These are phyloP conservation scores for Lasiurus borealis DNA, from an alignment of 2,113 vertebrate genomes.

Conservation along the genomic window DNA sequence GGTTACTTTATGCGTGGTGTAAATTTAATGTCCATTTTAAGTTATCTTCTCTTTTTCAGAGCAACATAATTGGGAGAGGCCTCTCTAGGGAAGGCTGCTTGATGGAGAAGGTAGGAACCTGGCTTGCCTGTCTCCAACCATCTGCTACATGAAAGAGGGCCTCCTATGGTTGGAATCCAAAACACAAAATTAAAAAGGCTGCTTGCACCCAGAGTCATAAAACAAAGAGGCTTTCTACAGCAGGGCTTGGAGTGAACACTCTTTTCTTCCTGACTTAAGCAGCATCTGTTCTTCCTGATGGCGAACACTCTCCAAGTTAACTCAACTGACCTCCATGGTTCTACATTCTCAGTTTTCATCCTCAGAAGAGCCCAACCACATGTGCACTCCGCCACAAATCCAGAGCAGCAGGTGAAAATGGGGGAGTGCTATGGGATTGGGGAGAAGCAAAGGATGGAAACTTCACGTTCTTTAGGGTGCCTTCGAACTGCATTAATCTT, in stretches of 20 bases:
- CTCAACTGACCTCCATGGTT: slow-evolving; percentile 4
- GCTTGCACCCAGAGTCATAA: slow-evolving; percentile 79
- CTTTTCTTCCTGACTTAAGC: slow-evolving; percentile 71
- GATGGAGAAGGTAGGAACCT: slow-evolving; percentile 60
- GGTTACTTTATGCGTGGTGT: neutral
- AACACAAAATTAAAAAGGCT: slow-evolving; percentile 82
- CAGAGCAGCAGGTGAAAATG: slow-evolving; percentile 70
- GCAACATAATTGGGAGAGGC: slow-evolving; percentile 64
- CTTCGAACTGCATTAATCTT: neutral
- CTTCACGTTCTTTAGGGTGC: neutral
- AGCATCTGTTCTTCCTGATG: slow-evolving; percentile 72
- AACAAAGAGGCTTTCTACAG: slow-evolving; percentile 81
- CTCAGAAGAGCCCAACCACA: slow-evolving; percentile 59
- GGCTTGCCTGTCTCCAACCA: slow-evolving; percentile 73
- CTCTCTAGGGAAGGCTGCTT: slow-evolving; percentile 69
- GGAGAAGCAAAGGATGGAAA: neutral
- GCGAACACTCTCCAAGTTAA: slow-evolving; percentile 57
- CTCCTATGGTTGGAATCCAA: slow-evolving; percentile 78
- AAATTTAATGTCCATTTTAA: slow-evolving; percentile 58
- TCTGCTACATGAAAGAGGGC: slow-evolving; percentile 83
- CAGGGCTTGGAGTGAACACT: slow-evolving; percentile 58
- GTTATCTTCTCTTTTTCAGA: slow-evolving; percentile 49
- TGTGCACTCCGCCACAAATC: slow-evolving; percentile 14
- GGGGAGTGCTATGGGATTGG: neutral
- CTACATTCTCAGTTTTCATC: slow-evolving; percentile 64